phyloP scores from a whole-genome alignment of 2,888 invertebrate genomes.

The Eristalis pertinax region DNA sequence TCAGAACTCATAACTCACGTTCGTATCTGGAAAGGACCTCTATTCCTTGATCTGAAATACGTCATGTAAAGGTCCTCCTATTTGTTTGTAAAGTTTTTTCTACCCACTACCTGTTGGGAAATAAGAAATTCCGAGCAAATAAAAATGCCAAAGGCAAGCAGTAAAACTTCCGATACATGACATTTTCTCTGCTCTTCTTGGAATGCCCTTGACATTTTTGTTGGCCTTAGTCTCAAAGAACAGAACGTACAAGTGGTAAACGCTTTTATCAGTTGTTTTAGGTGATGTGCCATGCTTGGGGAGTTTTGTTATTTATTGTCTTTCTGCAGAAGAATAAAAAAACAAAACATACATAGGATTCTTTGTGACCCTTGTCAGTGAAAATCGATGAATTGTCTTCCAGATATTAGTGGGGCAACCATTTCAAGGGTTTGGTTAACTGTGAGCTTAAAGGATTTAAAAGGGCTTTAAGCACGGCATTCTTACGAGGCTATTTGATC shows the following conservation, averaged over 20 bases:
- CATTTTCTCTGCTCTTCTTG: constrained; percentile 13
- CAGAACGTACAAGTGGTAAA: background rate
- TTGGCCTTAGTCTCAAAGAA: background rate
- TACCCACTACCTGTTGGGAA: background rate
- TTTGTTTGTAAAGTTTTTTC: constrained; percentile 15
- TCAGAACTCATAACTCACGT: background rate
- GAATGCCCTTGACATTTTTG: constrained; percentile 26
- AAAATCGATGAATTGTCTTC: constrained; percentile 30
- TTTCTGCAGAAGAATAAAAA: constrained; percentile 6
- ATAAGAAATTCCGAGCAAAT: constrained; percentile 54
- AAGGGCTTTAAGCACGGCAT: background rate
- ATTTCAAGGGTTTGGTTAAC: background rate
- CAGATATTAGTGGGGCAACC: background rate
- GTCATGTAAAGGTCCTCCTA: constrained; percentile 22
- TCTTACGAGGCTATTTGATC: background rate
- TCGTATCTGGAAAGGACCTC: no score
- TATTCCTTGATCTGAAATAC: background rate
- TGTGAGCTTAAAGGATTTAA: constrained; percentile 7
- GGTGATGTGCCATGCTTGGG: constrained; percentile 6
- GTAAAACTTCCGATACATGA: constrained; percentile 58
- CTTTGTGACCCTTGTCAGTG: constrained; percentile 46
- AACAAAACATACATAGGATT: no score
- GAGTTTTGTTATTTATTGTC: background rate
- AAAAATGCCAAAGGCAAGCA: constrained; percentile 62
- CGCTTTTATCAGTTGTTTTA: constrained; percentile 52